These are phyloP conservation scores for Drosophila simulans DNA, from an alignment of 1,140 invertebrate species.

Conservation along the genomic window DNA sequence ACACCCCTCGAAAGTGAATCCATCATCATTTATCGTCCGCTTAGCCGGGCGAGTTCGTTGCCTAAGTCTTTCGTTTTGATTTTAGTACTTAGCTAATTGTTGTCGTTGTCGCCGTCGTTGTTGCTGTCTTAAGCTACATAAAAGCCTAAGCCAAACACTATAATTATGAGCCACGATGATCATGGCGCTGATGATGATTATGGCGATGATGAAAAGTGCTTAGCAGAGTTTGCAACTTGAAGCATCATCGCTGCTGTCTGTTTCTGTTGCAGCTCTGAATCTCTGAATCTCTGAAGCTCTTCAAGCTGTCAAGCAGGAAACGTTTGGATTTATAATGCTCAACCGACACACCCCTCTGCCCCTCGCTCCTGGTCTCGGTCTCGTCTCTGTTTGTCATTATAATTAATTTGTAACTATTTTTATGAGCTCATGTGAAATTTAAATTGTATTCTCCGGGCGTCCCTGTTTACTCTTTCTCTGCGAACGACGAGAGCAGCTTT, in stretches of 20 bases:
- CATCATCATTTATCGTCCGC: conserved; percentile 63
- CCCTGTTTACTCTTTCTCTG: conserved; percentile 18
- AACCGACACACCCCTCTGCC: background rate
- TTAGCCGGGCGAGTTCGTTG: conserved; percentile 58
- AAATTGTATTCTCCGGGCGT: conserved; percentile 53
- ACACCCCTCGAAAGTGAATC: conserved; percentile 46
- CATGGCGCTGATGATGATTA: conserved; percentile 46
- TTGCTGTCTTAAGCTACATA: conserved; percentile 63
- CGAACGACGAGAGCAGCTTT: conserved; percentile 20
- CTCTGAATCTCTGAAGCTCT: conserved; percentile 64
- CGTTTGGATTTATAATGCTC: conserved; percentile 80
- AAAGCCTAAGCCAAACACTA: conserved; percentile 66
- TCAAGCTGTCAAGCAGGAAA: conserved; percentile 82
- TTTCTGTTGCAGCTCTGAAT: conserved; percentile 53
- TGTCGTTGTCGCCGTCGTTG: conserved; percentile 55
- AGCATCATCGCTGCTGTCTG: conserved; percentile 69
- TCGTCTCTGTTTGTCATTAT: conserved; percentile 72
- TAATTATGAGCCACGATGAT: conserved; percentile 69
- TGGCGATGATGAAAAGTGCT: conserved; percentile 47
- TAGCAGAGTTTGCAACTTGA: conserved; percentile 62
- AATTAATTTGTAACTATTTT: conserved; percentile 83
- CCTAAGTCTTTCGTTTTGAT: conserved; percentile 81
- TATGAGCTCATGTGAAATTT: conserved; percentile 83
- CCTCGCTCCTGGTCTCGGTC: conserved; percentile 31
- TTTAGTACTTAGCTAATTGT: conserved; percentile 79